phyloP scores from a whole-genome alignment of 2,888 invertebrate species.

The Drosophila incognita region DNA sequence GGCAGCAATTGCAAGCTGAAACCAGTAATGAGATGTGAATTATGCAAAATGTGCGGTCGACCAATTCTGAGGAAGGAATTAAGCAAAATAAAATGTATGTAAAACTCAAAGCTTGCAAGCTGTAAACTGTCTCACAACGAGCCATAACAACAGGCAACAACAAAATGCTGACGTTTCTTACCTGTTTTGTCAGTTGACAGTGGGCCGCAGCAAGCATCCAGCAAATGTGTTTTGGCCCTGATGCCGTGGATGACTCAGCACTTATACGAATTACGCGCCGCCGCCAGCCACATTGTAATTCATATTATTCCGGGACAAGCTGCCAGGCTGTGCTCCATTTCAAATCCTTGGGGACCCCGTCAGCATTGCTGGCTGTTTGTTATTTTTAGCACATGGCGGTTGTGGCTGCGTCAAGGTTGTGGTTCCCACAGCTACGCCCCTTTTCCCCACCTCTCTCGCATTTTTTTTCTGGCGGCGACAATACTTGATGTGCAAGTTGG shows the following conservation, averaged over 20 bases:
- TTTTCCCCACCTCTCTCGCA: not conserved
- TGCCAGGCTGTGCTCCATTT: conserved; percentile 40
- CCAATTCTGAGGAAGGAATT: conserved; percentile 50
- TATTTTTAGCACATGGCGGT: conserved; percentile 50
- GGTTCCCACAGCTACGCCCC: not conserved
- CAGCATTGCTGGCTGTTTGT: conserved; percentile 19
- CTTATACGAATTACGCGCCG: conserved; percentile 72
- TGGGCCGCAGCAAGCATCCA: not conserved
- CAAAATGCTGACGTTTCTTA: not conserved
- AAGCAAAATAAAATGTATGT: conserved; percentile 71
- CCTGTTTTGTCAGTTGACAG: conserved; percentile 1
- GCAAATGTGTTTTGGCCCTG: conserved; percentile 5
- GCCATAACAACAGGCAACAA: conserved; percentile 7
- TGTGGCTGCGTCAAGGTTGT: conserved; percentile 39
- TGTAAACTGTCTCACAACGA: conserved; percentile 48
- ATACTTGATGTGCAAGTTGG: conserved; percentile 24
- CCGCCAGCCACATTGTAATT: conserved; percentile 70
- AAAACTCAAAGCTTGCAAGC: conserved; percentile 46
- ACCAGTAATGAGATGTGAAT: conserved; percentile 36
- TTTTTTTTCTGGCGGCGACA: conserved; percentile 26
- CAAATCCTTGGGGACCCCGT: conserved; percentile 63
- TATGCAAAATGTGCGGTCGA: conserved; percentile 49
- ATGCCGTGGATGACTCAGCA: conserved; percentile 35
- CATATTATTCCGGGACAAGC: conserved; percentile 63
- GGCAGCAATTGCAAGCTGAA: conserved; percentile 21